These are phyloP conservation scores for Sphyrna mokarran DNA, from an alignment of 2,113 vertebrate genomes.

Conservation along the genomic window DNA sequence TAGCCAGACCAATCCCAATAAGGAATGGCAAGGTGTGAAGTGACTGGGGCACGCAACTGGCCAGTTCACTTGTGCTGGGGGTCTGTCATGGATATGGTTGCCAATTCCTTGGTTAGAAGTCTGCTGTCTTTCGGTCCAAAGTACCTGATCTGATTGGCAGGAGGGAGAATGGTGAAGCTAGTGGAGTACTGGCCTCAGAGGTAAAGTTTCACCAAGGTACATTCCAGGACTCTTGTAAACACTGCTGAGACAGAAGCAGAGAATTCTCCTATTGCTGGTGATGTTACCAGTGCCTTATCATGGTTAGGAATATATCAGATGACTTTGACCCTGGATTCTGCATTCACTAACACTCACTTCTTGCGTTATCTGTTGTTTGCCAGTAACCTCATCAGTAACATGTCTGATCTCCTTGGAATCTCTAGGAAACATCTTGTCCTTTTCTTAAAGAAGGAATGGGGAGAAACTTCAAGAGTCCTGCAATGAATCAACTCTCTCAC, in stretches of 20 bases:
- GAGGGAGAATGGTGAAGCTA: neutral
- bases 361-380: neutral
- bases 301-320: neutral
- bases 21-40: neutral
- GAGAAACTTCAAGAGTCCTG: neutral
- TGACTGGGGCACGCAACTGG: neutral
- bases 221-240: neutral
- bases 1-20: neutral
- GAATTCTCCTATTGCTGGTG: neutral
- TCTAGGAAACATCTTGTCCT: neutral
- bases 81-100: neutral
- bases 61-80: neutral
- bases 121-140: neutral
- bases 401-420: neutral
- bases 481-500: neutral
- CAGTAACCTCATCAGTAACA: neutral
- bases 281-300: neutral
- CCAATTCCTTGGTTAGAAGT: neutral
- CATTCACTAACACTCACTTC: neutral
- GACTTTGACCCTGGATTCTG: too few relatives aligned
- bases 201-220: neutral
- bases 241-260: neutral
- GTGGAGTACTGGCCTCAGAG: neutral
- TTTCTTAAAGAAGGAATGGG: neutral
- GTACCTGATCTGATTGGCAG: neutral